Evolutionary conservation across 2,888 invertebrate genomes (phyloP), one percentile per base, ranked within the genome.

Genomic region (Andrena bicolor): DNA sequence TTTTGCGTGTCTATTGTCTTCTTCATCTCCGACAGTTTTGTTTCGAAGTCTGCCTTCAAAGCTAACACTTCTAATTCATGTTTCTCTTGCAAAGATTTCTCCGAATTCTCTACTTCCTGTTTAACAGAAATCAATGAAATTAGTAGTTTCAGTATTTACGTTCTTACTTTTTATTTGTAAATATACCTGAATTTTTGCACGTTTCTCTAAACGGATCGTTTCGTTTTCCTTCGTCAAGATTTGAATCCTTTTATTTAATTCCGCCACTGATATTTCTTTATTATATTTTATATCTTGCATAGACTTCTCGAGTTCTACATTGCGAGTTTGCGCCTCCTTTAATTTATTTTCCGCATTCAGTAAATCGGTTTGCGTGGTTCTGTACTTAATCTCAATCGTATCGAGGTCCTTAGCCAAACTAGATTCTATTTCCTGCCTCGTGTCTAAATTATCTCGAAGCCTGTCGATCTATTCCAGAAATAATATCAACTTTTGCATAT

Each of bases 181-280:
- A 23, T 32, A 6, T 76, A 80, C 80, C 83, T 63, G 8, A 49
- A 73, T 61, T 64, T 76, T 58, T 53, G 1, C 65, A 48, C n/a
- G 10, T 28, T 80, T 76, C 2, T 80, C 68, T n/a, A 7, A 71
- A 26, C 69, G 16, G 41, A 73, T 23, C 23, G 5, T 48, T 26
- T 80, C 68, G 2, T 82, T 82, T 16, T 85, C 85, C 35, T 53
- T 56, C 32, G 78, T 63, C 20, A 83, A 60, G 20, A 13, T 3
- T 63, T 74, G 30, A 5, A 83, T 82, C 26, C 64, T 71, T 64
- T 58, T 58, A 2, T 66, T 66, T 51, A 86, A 76, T 20, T 82
- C 66, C 0, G 0, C 7, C n/a, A 60, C 20, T 28, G 76, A 48
- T 0, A 35, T 16, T 10, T 79, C 26, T 8, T 63, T 70, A 2